Base-by-base conservation (phyloP, 1,140 invertebrate genomes). In the Drosophila obscura region DNA sequence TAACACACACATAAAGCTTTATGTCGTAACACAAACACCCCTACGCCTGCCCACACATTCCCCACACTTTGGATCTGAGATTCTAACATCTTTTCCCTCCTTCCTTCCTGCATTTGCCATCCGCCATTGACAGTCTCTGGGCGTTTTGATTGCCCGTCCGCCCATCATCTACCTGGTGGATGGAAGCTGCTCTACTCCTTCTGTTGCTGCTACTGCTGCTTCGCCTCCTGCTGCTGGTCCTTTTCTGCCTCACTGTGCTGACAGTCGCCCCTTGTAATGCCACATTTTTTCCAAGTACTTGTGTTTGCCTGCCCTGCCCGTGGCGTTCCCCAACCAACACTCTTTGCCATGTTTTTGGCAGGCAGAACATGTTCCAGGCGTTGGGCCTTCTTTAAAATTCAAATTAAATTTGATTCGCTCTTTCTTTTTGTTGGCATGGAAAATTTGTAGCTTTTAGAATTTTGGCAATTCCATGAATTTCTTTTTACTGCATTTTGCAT, bases 351-450 rank as follows among this genome's bases (percentile, higher is more conserved):
- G 73, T 64, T 77, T 74, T 71, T 58, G 35, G 53, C 73, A 77
- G 48, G 73, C 75, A 60, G 50, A 71, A 45, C 75, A 77, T 77
- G 75, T 77, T 45, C 11, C 73, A 63, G 65, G 73, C 65, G 50
- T 56, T 72, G 68, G 35, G 11, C 64, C 68, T 84, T 77, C 61
- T 84, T 77, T 77, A 80, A 84, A 84, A 84, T 84, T 84, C 61
- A 84, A 84, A 84, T 84, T 71, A 84, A 84, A 80, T 85, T 83
- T 83, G 78, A 81, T 77, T 73, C 68, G 50, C 60, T 56, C 31
- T 46, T 56, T 69, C 58, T 72, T 73, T 55, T 46, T 45, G 64
- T 24, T 69, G 44, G 35, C 31, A 57, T 22, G 44, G 49, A 19
- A 73, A 62, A 77, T 81, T 81, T 77, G 73, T 77, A 60, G 63